Conservation (phyloP, 2,797 vertebrate species). For the Enteromius argenteus region DNA sequence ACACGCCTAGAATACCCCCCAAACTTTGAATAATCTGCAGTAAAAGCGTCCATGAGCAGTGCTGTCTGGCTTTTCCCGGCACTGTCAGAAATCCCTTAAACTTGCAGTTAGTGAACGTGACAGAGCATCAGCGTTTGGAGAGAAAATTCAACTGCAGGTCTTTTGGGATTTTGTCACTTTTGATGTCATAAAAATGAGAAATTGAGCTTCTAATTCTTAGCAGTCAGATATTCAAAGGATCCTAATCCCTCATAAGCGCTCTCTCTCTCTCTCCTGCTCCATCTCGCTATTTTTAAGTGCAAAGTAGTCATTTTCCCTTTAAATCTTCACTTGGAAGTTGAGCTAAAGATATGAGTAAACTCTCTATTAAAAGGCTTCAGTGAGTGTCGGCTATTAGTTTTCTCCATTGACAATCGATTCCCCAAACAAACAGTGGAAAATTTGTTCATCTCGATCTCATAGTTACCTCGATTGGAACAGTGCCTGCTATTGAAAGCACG, state of each 20-base stretch:
- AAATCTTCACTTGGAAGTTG: constrained; percentile 39
- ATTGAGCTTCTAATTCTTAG: constrained; percentile 44
- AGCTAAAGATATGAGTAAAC: constrained; percentile 27
- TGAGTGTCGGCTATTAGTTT: constrained; percentile 11
- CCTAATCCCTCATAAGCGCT: constrained; percentile 52
- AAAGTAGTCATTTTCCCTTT: constrained; percentile 33
- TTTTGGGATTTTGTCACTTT: constrained; percentile 50
- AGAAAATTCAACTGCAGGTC: constrained; percentile 46
- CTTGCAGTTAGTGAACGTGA: constrained; percentile 35
- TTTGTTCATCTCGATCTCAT: background rate
- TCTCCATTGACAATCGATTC: constrained; percentile 18
- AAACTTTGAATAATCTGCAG: background rate
- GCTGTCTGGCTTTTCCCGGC: constrained; percentile 19
- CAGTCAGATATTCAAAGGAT: constrained; percentile 54
- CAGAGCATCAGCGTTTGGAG: constrained; percentile 33
- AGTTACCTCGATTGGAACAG: constrained; percentile 56
- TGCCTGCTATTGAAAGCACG: constrained; percentile 79
- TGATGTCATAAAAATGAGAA: constrained; percentile 55
- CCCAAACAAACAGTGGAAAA: background rate
- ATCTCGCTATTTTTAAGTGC: constrained; percentile 14
- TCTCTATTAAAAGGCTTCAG: constrained; percentile 15
- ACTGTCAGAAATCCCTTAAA: constrained; percentile 33
- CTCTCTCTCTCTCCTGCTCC: constrained; percentile 15
- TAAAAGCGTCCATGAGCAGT: background rate
- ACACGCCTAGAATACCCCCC: background rate